Percentiles rank a stretch among this genome's conserved stretches.
These are phyloP conservation scores for Pipistrellus kuhlii DNA, from an alignment of 2,797 vertebrate genomes.

Conservation along the genomic window DNA sequence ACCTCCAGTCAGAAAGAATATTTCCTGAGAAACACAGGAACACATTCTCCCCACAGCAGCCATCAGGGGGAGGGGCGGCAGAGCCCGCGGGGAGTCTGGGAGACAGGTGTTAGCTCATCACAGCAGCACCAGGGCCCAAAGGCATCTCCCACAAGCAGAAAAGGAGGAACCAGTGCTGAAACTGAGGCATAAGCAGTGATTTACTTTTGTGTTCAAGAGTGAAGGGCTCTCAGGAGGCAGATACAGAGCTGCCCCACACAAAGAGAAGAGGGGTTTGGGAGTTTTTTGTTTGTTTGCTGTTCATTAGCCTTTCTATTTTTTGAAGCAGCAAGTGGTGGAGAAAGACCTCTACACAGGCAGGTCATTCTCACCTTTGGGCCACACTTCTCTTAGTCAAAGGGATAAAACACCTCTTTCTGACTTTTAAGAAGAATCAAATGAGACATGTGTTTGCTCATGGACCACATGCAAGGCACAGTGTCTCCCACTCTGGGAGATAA, in stretches of 20 bases:
- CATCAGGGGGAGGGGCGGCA: neutral
- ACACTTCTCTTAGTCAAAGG: neutral
- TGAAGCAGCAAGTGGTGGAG: neutral
- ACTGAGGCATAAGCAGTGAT: neutral
- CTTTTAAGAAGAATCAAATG: neutral
- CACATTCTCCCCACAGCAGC: neutral
- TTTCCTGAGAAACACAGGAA: slow-evolving; percentile 48
- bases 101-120: neutral
- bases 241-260: neutral
- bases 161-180: neutral
- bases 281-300: neutral
- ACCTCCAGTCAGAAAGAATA: slow-evolving; percentile 60
- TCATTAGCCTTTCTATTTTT: neutral
- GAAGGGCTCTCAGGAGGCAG: neutral
- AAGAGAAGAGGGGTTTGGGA: neutral
- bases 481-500: neutral
- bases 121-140: neutral
- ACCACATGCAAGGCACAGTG: neutral
- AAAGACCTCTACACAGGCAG: neutral
- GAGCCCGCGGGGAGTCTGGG: neutral
- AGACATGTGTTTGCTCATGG: neutral
- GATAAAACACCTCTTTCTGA: neutral
- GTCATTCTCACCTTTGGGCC: neutral
- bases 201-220: neutral
- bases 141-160: neutral